Base-by-base conservation (phyloP, 2,888 invertebrate genomes). In the Drosophila falleni region DNA sequence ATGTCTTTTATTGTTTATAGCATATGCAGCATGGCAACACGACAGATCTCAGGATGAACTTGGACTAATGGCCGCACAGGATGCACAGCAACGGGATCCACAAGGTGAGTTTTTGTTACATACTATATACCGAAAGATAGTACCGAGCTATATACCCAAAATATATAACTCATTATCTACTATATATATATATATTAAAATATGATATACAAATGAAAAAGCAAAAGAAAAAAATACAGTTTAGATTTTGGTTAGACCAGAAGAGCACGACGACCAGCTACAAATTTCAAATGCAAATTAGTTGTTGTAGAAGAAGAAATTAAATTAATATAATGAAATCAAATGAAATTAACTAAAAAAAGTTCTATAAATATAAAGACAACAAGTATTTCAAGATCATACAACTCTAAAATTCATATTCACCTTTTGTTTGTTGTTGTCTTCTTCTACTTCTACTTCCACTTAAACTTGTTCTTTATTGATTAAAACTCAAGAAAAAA, bases 11-110 rank as follows among this genome's bases (percentile, higher is more conserved):
- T 26, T 51, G 15, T 53, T 94, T 94, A 55, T 93, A 97, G 97
- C 97, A 94, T 96, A 96, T 94, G 95, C 95, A 91, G 94, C 95
- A 94, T 97, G 97, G 97, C 97, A 97, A 93, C 95, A 96, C 94
- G 95, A 96, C 93, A 94, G 95, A 94, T 95, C 95, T 95, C 96
- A 96, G 94, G 97, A 97, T 91, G 97, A 97, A 94, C 95, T 96
- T 80, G 84, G 89, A 91, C 95, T 95, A 92, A 95, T 97, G 94
- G 95, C 96, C 93, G 96, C 96, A 92, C 96, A 96, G 94, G 97
- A 93, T 94, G 93, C 92, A 89, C 93, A 93, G 90, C 96, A 96
- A 93, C 95, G 97, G 94, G 97, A 97, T 94, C 96, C 96, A 93
- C 97, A 97, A 97, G 97, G 97, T 97, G 97, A 96, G 97, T 91